Evolutionary conservation across 2,888 invertebrate genomes (phyloP), one percentile per base, ranked within the genome.

Genomic region (Ecliptopera silaceata): DNA sequence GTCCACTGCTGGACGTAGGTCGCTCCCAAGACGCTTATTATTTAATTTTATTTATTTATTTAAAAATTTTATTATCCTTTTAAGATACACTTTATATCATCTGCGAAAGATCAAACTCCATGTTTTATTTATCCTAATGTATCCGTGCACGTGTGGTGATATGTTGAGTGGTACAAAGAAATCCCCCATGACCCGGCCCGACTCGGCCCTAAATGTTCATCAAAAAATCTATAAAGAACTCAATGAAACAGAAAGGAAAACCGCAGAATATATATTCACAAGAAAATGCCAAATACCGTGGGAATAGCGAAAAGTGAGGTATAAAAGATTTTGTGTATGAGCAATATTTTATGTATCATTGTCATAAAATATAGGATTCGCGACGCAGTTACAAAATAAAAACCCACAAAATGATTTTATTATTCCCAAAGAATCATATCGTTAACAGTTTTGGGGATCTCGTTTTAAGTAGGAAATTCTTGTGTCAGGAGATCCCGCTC

Each of bases 151-250:
- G 39, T 39, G 39, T 39, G 39, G n/a, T 17, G 13, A 18, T 18
- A 18, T 13, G 13, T 34, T 4, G 34, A 13, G 46, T 22, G 46
- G 8, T 29, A 31, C 44, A 26, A 26, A 26, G 26, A 47, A 53
- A 58, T 49, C 59, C 62, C 56, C 45, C 15, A 45, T 8, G 50
- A 46, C 39, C 46, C 26, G 41, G n/a, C n/a, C n/a, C 17, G 36
- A 32, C 55, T 26, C 54, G 39, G 44, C 56, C 51, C 44, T 61
- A 61, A 59, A 64, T 64, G 56, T 49, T 53, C 20, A 61, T 64
- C 52, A 58, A 34, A 55, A 42, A 42, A 57, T 49, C 48, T 50
- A 63, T 49, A 56, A 58, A 56, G 50, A 53, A 57, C 56, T 46
- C 61, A 55, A 52, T 53, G 56, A 38, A 51, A 54, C 48, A 18